A percentile compares a stretch with the other conserved stretches of the same genome.
Evolutionary conservation across 2,888 invertebrate genomes (phyloP).

Genomic region (Luperina nickerlii): DNA sequence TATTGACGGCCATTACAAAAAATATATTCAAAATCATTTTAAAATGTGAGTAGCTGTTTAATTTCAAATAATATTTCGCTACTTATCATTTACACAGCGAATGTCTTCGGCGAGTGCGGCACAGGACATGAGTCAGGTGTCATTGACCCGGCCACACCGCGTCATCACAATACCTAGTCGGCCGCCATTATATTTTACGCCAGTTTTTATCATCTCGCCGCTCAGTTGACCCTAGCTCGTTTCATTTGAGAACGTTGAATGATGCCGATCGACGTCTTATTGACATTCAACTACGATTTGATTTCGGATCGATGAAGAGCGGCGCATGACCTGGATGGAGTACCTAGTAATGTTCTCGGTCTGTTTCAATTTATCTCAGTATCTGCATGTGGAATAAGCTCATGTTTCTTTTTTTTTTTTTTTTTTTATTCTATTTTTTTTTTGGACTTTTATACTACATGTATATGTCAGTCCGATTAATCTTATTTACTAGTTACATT

Average conservation of each 20-base stretch:
- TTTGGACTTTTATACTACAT: no score
- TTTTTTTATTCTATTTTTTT: no score
- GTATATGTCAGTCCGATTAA: no score
- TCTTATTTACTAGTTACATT: no score
- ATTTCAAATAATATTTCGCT: slow-evolving; percentile 69
- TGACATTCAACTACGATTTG: slow-evolving; percentile 56
- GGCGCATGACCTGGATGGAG: slow-evolving; percentile 10
- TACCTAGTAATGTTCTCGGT: not conserved
- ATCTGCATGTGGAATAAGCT: not conserved
- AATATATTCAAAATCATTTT: slow-evolving; percentile 5
- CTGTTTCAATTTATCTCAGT: slow-evolving; percentile 1
- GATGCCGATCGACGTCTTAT: slow-evolving; percentile 57
- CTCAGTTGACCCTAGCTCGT: slow-evolving; percentile 57
- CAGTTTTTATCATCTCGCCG: slow-evolving; percentile 67
- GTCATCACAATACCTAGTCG: slow-evolving; percentile 83
- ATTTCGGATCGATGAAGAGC: slow-evolving; percentile 29
- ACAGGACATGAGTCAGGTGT: slow-evolving; percentile 87
- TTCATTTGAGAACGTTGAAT: slow-evolving; percentile 58
- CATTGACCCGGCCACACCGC: slow-evolving; percentile 80
- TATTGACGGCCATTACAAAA: slow-evolving; percentile 2
- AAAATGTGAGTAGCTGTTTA: slow-evolving; percentile 35
- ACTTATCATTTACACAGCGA: slow-evolving; percentile 75
- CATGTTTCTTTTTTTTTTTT: not conserved
- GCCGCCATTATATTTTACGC: slow-evolving; percentile 78
- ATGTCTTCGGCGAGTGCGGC: slow-evolving; percentile 76